Conservation (phyloP, 2,113 vertebrate species). For the Calidris pygmaea region DNA sequence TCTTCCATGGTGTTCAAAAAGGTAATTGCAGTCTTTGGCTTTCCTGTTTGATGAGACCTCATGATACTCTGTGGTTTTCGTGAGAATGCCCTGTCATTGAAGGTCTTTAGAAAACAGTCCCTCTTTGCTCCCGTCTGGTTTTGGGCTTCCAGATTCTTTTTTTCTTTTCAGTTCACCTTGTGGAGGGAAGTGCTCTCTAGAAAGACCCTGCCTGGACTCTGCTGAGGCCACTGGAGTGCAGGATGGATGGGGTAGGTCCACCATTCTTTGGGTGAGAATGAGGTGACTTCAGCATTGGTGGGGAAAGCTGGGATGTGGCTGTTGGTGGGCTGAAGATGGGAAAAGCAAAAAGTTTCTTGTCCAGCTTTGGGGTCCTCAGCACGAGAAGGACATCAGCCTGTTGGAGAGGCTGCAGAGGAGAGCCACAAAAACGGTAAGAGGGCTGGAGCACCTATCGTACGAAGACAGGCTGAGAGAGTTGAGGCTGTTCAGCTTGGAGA, state of each 20-base stretch:
- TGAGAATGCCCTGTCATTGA: neutral
- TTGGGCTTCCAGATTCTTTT: neutral
- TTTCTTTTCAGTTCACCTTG: neutral
- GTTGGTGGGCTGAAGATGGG: neutral
- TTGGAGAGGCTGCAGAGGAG: neutral
- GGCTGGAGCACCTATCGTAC: neutral
- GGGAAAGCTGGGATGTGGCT: neutral
- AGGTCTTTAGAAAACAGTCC: neutral
- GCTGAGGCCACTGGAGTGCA: neutral
- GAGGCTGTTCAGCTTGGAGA: neutral
- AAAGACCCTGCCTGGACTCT: neutral
- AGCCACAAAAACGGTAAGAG: neutral
- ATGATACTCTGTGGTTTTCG: neutral
- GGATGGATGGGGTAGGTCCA: neutral
- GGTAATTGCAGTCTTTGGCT: neutral
- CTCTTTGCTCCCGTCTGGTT: neutral
- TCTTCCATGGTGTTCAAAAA: neutral
- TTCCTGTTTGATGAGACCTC: neutral
- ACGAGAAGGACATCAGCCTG: neutral
- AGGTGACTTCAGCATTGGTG: neutral
- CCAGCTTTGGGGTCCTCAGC: neutral
- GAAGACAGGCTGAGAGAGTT: neutral
- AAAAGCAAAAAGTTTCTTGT: neutral
- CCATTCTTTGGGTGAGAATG: neutral
- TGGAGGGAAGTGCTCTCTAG: neutral